Evolutionary conservation across 2,797 vertebrate genomes (phyloP), one percentile per base, ranked within the genome.

Genomic region (Heterohyrax brucei): DNA sequence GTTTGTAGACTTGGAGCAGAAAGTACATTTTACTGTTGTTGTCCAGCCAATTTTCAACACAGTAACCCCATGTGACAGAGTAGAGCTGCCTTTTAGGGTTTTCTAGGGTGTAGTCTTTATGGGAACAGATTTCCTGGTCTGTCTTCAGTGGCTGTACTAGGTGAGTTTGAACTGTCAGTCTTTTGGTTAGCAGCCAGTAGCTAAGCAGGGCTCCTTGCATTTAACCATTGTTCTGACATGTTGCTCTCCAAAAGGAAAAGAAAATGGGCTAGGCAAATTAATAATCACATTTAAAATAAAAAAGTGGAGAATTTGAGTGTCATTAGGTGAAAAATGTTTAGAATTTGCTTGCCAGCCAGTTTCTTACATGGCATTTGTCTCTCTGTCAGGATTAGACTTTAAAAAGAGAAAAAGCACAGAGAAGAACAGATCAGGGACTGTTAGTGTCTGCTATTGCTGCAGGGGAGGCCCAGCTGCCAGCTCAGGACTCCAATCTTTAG

Each of bases 401-500:
- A 56, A 56, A 56, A 56, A 56, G 53, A 56, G 12, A 56, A 56
- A 56, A 16, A 16, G 53, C 53, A 56, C 13, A 8, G 50, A 53
- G 50, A 53, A 53, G 50, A 39, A 39, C 39, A 39, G 53, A 56
- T 56, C 50, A 53, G 50, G 48, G 18, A 24, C 87, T 24, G 59
- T 22, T 22, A 10, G 1, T 0, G 5, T 10, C 12, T 14, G 13
- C 50, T 26, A 12, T 14, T 1, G 16, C 21, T 53, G 44, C 19
- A 19, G 64, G 84, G 19, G 21, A 4, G 44, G 53, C 2, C 1
- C 7, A 70, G 26, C 10, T 1, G 16, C 5, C 21, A 16, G 10
- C 22, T 48, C 16, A 0, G 33, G 28, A 30, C 14, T 12, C 19
- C 0, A 7, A 10, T 2, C n/a, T 24, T 0, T 0, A 0, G 21